These are phyloP conservation scores for Drosophila tanythrix DNA, from an alignment of 2,888 invertebrate genomes.

Conservation along the genomic window DNA sequence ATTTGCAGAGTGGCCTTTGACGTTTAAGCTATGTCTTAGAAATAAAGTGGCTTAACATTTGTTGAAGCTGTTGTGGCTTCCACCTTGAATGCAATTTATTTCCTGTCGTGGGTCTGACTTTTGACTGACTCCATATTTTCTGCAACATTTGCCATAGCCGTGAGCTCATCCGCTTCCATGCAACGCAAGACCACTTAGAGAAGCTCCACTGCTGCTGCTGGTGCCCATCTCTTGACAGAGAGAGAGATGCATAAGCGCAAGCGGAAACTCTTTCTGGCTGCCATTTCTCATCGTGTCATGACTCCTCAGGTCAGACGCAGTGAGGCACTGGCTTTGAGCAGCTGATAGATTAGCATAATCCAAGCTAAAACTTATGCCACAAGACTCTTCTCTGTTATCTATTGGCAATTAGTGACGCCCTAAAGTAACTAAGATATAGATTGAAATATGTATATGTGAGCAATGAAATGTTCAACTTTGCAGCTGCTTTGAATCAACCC, in stretches of 20 bases:
- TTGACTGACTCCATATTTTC: slow-evolving; percentile 83
- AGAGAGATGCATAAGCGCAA: slow-evolving; percentile 40
- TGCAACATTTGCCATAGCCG: slow-evolving; percentile 80
- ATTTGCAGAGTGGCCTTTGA: slow-evolving; percentile 48
- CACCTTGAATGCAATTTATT: slow-evolving; percentile 82
- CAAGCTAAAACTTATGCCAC: slow-evolving; percentile 13
- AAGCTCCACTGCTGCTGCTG: slow-evolving; percentile 6
- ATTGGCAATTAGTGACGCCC: slow-evolving; percentile 36
- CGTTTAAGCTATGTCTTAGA: slow-evolving; percentile 20
- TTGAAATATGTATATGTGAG: slow-evolving; percentile 3
- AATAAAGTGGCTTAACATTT: slow-evolving; percentile 5
- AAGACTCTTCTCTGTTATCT: background rate
- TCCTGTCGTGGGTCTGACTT: slow-evolving; percentile 82
- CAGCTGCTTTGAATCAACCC: background rate
- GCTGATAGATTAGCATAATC: slow-evolving; percentile 53
- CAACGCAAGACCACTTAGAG: slow-evolving; percentile 21
- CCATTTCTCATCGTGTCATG: slow-evolving; percentile 54
- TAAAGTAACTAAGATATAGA: background rate
- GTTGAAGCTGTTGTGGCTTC: slow-evolving; percentile 18
- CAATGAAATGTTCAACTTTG: background rate
- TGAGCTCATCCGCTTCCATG: slow-evolving; percentile 53
- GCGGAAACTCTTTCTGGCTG: slow-evolving; percentile 20
- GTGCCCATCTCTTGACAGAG: slow-evolving; percentile 13
- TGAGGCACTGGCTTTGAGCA: slow-evolving; percentile 9
- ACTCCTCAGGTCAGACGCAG: slow-evolving; percentile 26